Evolutionary conservation across 2,888 invertebrate species (phyloP).

Genomic region (Drosophila kanekoi): DNA sequence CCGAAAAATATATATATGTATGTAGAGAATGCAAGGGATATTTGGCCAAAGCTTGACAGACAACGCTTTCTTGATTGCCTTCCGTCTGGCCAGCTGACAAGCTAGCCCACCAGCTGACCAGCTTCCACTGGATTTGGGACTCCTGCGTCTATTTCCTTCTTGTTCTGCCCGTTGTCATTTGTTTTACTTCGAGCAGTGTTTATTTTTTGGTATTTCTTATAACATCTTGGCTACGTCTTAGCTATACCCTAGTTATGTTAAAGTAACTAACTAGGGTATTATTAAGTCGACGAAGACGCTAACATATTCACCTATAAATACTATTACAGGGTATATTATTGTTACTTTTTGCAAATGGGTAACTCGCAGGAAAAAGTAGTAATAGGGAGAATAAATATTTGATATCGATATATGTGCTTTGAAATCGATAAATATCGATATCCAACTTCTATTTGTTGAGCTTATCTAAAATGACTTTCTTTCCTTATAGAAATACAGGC

Average conservation of each 20-base stretch:
- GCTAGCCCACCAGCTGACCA: slow-evolving; percentile 20
- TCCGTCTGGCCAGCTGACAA: slow-evolving; percentile 22
- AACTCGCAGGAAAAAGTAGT: too few species aligned
- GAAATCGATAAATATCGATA: slow-evolving; percentile 6
- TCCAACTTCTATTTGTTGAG: not conserved
- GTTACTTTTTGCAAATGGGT: too few species aligned
- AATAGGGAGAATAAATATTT: too few species aligned
- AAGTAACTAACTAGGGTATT: too few species aligned
- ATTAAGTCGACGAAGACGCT: not conserved
- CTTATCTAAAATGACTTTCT: too few species aligned
- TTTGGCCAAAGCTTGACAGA: slow-evolving; percentile 46
- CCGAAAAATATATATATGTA: slow-evolving; percentile 4
- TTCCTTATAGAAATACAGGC: too few species aligned
- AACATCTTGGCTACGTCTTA: slow-evolving; percentile 29
- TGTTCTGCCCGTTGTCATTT: slow-evolving; percentile 20
- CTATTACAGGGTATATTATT: too few species aligned
- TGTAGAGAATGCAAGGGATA: slow-evolving; percentile 21
- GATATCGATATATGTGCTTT: too few species aligned
- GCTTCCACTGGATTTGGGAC: slow-evolving; percentile 22
- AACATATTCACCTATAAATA: too few species aligned
- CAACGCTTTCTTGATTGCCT: slow-evolving; percentile 42
- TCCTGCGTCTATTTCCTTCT: not conserved
- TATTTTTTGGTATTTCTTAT: slow-evolving; percentile 17
- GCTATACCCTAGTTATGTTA: slow-evolving; percentile 15
- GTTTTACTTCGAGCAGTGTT: slow-evolving; percentile 23